Conservation (phyloP, 2,113 vertebrate genomes). For the Dendropsophus ebraccatus region DNA sequence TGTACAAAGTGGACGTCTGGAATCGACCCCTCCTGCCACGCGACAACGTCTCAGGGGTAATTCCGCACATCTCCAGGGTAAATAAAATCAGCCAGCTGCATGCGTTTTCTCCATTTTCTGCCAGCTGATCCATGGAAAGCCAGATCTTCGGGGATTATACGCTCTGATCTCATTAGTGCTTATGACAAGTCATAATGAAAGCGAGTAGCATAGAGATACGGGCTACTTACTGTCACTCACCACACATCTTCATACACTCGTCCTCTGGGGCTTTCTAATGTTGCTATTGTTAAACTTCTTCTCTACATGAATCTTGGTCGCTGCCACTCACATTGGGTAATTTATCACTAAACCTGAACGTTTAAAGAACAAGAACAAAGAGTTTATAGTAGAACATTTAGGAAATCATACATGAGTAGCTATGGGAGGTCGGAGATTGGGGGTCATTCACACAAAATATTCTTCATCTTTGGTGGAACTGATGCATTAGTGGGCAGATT, state of each 20-base stretch:
- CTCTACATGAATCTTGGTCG: not conserved
- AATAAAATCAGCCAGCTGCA: constrained; percentile 19
- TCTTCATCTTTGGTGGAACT: too few species aligned
- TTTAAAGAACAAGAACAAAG: not conserved
- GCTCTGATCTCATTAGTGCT: constrained; percentile 52
- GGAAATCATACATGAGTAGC: not conserved
- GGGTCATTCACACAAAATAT: not conserved
- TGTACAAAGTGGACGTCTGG: not conserved
- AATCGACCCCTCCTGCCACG: not conserved
- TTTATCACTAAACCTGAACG: constrained; percentile 8
- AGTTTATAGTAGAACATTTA: not conserved
- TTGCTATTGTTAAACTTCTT: constrained; percentile 18
- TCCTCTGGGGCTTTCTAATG: constrained; percentile 31
- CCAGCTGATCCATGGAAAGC: constrained; percentile 49
- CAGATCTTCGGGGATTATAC: constrained; percentile 49
- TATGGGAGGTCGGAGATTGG: not conserved
- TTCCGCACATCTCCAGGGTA: not conserved
- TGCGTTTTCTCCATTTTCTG: constrained; percentile 17
- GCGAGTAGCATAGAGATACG: constrained; percentile 17
- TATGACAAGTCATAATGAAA: constrained; percentile 49
- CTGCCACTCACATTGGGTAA: not conserved
- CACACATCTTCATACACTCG: constrained; percentile 18
- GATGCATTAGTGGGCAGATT: too few species aligned
- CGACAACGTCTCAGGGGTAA: constrained; percentile 28
- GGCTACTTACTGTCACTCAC: constrained; percentile 42